Percentiles rank a stretch among this genome's conserved stretches.
These are phyloP conservation scores for Tachysurus fulvidraco DNA, from an alignment of 2,113 vertebrate species.

Conservation along the genomic window DNA sequence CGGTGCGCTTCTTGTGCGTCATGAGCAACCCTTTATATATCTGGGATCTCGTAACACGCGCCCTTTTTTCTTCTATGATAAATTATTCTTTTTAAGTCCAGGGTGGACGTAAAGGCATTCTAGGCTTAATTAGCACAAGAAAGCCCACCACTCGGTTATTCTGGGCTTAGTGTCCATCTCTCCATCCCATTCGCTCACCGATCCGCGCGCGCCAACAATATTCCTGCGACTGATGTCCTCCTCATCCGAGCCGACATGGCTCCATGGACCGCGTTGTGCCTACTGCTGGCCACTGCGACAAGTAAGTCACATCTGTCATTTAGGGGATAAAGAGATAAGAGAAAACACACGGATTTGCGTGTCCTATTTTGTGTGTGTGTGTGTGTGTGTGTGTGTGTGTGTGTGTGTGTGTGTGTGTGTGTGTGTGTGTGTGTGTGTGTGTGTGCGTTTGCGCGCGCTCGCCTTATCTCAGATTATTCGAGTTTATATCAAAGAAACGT, in stretches of 20 bases:
- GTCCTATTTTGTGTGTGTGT: background rate
- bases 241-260: slow-evolving; percentile 60
- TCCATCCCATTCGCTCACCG: background rate
- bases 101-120: background rate
- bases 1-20: background rate
- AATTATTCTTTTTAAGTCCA: background rate
- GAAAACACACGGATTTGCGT: background rate
- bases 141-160: too few relatives aligned
- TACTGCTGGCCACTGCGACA: slow-evolving; percentile 72
- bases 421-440: background rate
- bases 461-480: too few relatives aligned
- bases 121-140: background rate
- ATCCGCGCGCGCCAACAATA: background rate
- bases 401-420: background rate
- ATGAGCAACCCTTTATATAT: slow-evolving; percentile 51
- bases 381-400: background rate
- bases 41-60: slow-evolving; percentile 54
- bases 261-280: slow-evolving; percentile 63
- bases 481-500: background rate
- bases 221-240: slow-evolving; percentile 47
- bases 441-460: background rate
- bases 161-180: background rate
- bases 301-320: slow-evolving; percentile 66
- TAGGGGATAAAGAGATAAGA: background rate
- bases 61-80: background rate